Evolutionary conservation across 2,797 vertebrate species (phyloP).

Genomic region (Oophaga sylvatica): DNA sequence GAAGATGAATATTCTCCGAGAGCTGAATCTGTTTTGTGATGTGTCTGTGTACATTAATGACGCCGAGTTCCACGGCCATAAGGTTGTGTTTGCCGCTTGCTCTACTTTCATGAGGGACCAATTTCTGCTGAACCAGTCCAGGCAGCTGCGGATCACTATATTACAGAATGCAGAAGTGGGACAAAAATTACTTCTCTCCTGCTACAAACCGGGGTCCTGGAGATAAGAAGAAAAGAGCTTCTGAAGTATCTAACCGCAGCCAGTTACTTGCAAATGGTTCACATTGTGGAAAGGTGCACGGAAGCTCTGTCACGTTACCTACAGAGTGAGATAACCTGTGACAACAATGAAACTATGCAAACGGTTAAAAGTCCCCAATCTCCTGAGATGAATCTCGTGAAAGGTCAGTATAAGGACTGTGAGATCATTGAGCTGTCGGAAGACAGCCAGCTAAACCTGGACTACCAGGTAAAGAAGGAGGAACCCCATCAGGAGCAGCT

Average conservation of each 20-base stretch:
- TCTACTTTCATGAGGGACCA: constrained; percentile 97
- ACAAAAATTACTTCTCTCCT: constrained; percentile 89
- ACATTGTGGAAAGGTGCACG: constrained; percentile 95
- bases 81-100: constrained; percentile 95
- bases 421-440: constrained; percentile 81
- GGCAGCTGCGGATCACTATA: constrained; percentile 91
- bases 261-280: constrained; percentile 98
- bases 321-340: constrained; percentile 71
- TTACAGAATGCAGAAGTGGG: constrained; percentile 93
- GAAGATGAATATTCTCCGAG: constrained; percentile 93
- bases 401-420: constrained; percentile 72
- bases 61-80: constrained; percentile 92
- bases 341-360: constrained; percentile 70
- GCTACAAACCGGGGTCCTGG: constrained; percentile 93
- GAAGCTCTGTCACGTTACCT: constrained; percentile 78
- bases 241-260: constrained; percentile 95
- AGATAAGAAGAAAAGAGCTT: constrained; percentile 93
- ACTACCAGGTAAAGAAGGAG: constrained; percentile 71
- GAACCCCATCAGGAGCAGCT: constrained; percentile 15
- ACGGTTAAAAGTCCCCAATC: constrained; percentile 68
- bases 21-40: constrained; percentile 96
- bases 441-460: constrained; percentile 69
- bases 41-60: constrained; percentile 94
- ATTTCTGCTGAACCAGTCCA: constrained; percentile 92
- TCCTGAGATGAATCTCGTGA: constrained; percentile 49